Evolutionary conservation across 2,113 vertebrate species (phyloP).

Genomic region (Dryoscopus gambensis): DNA sequence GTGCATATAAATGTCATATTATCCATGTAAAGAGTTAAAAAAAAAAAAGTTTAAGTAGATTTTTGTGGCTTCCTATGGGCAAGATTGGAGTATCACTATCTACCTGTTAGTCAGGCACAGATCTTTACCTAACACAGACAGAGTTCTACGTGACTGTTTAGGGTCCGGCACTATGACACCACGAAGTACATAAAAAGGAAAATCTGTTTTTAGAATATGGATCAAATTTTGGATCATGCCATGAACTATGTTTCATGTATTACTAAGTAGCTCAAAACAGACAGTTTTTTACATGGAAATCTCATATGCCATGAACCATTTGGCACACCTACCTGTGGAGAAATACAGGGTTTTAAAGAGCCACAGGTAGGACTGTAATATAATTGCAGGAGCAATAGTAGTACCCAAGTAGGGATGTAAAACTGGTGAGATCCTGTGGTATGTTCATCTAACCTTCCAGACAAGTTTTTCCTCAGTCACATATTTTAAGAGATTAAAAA

Average conservation of each 20-base stretch:
- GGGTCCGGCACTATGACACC: neutral
- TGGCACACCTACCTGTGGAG: neutral
- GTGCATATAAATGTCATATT: neutral
- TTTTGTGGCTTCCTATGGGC: neutral
- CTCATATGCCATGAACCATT: neutral
- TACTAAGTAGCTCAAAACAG: neutral
- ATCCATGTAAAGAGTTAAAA: neutral
- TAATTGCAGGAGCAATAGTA: neutral
- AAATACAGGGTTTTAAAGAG: neutral
- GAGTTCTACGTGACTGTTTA: neutral
- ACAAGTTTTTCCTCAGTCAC: neutral
- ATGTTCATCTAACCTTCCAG: neutral
- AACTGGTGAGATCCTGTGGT: neutral
- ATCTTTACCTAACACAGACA: neutral
- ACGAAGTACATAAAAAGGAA: neutral
- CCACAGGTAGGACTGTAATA: neutral
- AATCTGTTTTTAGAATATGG: neutral
- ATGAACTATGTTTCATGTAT: neutral
- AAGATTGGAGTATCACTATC: neutral
- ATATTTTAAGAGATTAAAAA: neutral
- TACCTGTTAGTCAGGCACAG: neutral
- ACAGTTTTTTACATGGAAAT: neutral
- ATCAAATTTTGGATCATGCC: neutral
- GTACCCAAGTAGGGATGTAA: neutral
- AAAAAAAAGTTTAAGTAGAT: neutral